phyloP scores from a whole-genome alignment of 2,888 invertebrate species.

The Dryocosmus kuriphilus region DNA sequence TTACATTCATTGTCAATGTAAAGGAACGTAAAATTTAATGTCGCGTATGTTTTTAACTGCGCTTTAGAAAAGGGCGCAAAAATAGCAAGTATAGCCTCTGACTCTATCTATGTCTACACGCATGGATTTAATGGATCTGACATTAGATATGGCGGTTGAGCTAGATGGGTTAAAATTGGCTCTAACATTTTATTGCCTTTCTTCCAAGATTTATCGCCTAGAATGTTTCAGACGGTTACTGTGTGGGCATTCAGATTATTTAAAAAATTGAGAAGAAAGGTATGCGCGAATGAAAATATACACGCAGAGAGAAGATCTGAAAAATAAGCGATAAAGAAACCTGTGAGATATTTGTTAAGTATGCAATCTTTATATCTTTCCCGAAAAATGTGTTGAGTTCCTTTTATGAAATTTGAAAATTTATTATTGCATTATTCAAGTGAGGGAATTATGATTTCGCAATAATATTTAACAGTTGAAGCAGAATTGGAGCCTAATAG shows the following conservation, averaged over 20 bases:
- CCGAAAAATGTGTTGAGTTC: neutral
- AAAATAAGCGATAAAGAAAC: neutral
- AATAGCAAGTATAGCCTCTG: neutral
- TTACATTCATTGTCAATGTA: neutral
- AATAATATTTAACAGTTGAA: neutral
- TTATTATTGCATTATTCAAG: neutral
- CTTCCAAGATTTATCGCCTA: neutral
- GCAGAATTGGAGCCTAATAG: neutral
- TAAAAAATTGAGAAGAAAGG: neutral
- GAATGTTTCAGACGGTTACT: neutral
- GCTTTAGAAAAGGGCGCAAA: neutral
- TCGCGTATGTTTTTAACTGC: neutral
- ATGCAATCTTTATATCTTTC: neutral
- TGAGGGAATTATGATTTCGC: neutral
- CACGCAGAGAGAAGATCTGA: neutral
- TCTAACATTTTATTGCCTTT: conserved; percentile 3
- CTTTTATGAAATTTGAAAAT: neutral
- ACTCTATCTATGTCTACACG: conserved; percentile 2
- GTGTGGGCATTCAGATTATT: neutral
- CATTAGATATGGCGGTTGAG: neutral
- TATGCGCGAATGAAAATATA: neutral
- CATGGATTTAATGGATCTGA: neutral
- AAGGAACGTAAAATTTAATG: neutral
- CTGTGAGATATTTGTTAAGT: neutral
- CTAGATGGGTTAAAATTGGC: conserved; percentile 8